Evolutionary conservation across 2,888 invertebrate species (phyloP).

Genomic region (Perdita meconis): DNA sequence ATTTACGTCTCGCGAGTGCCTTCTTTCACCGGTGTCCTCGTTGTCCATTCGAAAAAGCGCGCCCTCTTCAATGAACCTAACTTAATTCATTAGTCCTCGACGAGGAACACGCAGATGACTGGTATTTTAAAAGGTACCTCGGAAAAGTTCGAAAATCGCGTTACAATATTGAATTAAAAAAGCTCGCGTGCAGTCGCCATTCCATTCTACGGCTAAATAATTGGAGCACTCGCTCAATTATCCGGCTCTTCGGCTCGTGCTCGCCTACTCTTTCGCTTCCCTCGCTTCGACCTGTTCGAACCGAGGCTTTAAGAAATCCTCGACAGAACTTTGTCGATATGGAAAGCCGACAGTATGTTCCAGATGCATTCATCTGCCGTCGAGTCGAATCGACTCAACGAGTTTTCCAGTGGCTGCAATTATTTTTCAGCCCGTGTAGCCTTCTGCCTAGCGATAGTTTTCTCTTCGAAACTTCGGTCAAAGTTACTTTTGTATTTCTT

Average conservation of each 20-base stretch:
- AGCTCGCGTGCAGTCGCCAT: not conserved
- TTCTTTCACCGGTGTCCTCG: slow-evolving; percentile 12
- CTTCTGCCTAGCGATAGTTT: not conserved
- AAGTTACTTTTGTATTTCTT: not conserved
- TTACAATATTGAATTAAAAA: slow-evolving; percentile 58
- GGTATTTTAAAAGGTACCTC: slow-evolving; percentile 40
- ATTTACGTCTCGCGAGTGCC: not conserved
- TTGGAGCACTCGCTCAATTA: slow-evolving; percentile 48
- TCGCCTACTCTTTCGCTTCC: not conserved
- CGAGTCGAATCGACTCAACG: not conserved
- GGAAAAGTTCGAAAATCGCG: slow-evolving; percentile 52
- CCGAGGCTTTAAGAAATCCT: slow-evolving; percentile 4
- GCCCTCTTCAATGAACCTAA: slow-evolving; percentile 35
- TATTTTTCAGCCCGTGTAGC: not conserved
- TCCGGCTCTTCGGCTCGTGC: slow-evolving; percentile 11
- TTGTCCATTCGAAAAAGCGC: slow-evolving; percentile 17
- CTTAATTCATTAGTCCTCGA: slow-evolving; percentile 46
- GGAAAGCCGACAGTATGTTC: not conserved
- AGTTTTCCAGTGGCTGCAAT: not conserved
- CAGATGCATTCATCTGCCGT: not conserved
- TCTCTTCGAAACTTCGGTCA: not conserved
- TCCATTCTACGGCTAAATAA: slow-evolving; percentile 34
- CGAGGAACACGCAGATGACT: not conserved
- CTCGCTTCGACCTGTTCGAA: not conserved
- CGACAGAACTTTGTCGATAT: not conserved